Evolutionary conservation across 2,888 invertebrate species (phyloP).

Genomic region (Drosophila paranaensis): DNA sequence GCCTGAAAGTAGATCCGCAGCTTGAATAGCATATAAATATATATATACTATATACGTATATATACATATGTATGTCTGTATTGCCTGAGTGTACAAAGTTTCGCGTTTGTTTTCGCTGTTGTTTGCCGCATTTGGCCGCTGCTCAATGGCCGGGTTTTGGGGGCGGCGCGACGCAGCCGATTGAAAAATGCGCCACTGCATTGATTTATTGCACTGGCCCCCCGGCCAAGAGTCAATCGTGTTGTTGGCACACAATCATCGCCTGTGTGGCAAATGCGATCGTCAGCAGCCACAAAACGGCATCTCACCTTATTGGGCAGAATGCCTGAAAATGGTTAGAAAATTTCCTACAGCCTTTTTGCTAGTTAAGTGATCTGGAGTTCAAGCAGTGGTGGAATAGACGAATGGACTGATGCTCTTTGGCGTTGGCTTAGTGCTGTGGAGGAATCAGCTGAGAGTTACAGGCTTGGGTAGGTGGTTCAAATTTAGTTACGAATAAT

Average conservation of each 20-base stretch:
- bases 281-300: conserved; percentile 29
- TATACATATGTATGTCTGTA: neutral
- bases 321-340: conserved; percentile 58
- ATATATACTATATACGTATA: neutral
- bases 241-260: conserved; percentile 37
- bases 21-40: conserved; percentile 1
- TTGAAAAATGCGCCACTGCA: conserved; percentile 44
- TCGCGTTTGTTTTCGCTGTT: conserved; percentile 44
- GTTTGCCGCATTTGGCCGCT: conserved; percentile 62
- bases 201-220: conserved; percentile 68
- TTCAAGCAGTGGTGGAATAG: conserved; percentile 5
- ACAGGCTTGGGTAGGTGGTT: too few relatives aligned
- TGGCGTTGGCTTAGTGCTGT: neutral
- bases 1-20: conserved; percentile 26
- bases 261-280: conserved; percentile 42
- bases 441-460: too few relatives aligned
- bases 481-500: too few relatives aligned
- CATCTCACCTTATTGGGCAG: conserved; percentile 49
- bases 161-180: conserved; percentile 14
- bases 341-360: conserved; percentile 59
- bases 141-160: conserved; percentile 40
- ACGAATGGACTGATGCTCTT: conserved; percentile 4
- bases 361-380: conserved; percentile 35
- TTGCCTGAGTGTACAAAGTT: conserved; percentile 35
- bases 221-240: conserved; percentile 67